Percentiles rank a stretch among this genome's conserved stretches.
phyloP scores from a whole-genome alignment of 2,113 vertebrate genomes.

The Zosterops borbonicus region DNA sequence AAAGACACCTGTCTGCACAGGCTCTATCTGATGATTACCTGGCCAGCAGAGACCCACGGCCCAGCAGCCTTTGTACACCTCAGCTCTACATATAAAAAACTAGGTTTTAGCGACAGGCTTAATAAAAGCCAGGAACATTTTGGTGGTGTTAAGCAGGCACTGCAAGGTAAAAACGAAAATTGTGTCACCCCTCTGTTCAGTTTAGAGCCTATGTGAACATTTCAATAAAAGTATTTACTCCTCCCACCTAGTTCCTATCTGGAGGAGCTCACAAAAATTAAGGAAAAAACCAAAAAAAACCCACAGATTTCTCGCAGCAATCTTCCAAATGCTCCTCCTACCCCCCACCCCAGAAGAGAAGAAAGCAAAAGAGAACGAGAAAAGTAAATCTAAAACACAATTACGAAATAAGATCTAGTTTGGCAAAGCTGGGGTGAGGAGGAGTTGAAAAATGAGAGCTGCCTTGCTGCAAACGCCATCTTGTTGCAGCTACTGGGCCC shows the following conservation, averaged over 20 bases:
- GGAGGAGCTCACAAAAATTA: not conserved
- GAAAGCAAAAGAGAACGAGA: not conserved
- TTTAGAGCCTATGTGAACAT: not conserved
- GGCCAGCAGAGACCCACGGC: not conserved
- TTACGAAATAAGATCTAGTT: slow-evolving; percentile 55
- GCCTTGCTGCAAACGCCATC: slow-evolving; percentile 78
- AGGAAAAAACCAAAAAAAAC: not conserved
- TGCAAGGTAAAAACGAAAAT: slow-evolving; percentile 2
- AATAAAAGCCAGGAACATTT: not conserved
- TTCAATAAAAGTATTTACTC: slow-evolving; percentile 56
- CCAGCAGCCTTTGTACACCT: not conserved
- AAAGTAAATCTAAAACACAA: slow-evolving; percentile 46
- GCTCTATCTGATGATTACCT: not conserved
- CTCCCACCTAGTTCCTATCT: slow-evolving; percentile 50
- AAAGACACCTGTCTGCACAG: not conserved
- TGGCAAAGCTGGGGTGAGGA: slow-evolving; percentile 57
- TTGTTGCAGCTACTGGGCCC: slow-evolving; percentile 78
- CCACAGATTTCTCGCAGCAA: not conserved
- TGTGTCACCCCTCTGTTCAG: not conserved
- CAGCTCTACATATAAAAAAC: not conserved
- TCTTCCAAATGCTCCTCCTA: not conserved
- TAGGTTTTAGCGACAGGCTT: not conserved
- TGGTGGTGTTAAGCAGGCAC: not conserved
- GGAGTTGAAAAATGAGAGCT: slow-evolving; percentile 68
- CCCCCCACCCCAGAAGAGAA: not conserved